A percentile compares a stretch with the other conserved stretches of the same genome.
phyloP scores from a whole-genome alignment of 2,888 invertebrate genomes.

The Heliconius ismenius region DNA sequence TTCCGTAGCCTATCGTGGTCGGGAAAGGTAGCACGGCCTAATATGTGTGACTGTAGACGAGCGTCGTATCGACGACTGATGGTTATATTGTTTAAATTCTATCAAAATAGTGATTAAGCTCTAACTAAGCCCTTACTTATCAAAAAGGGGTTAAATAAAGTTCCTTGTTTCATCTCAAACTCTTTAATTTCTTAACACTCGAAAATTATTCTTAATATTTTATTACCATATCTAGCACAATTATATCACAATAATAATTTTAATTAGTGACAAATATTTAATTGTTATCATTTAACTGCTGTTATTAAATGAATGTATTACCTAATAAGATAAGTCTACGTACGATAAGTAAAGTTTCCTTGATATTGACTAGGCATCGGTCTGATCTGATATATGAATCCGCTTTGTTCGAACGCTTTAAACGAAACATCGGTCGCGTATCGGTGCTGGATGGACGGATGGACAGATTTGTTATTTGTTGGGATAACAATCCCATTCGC shows the following conservation, averaged over 20 bases:
- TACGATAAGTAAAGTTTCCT: slow-evolving; percentile 7
- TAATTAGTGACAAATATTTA: slow-evolving; percentile 6
- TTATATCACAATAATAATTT: slow-evolving; percentile 9
- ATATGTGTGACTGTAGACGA: slow-evolving; percentile 48
- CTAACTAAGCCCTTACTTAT: slow-evolving; percentile 26
- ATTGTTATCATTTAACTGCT: too few relatives aligned
- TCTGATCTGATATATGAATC: slow-evolving; percentile 10
- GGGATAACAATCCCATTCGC: slow-evolving; percentile 48
- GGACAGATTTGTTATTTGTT: slow-evolving; percentile 58
- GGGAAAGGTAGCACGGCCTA: slow-evolving; percentile 68
- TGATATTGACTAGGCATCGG: slow-evolving; percentile 19
- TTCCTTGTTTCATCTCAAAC: slow-evolving; percentile 21
- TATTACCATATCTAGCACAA: slow-evolving; percentile 17
- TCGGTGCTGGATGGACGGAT: slow-evolving; percentile 67
- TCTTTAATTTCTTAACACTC: slow-evolving; percentile 3
- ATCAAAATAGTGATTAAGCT: slow-evolving; percentile 23
- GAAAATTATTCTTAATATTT: slow-evolving; percentile 1
- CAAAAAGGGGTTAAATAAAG: slow-evolving; percentile 28
- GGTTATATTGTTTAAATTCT: slow-evolving; percentile 29
- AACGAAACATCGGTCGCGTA: slow-evolving; percentile 51
- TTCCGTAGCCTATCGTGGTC: slow-evolving; percentile 63
- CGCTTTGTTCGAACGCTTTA: slow-evolving; percentile 31
- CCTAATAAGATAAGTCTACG: background rate
- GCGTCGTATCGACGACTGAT: slow-evolving; percentile 47
- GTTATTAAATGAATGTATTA: background rate